phyloP scores from a whole-genome alignment of 2,888 invertebrate genomes.

The Drosophila quinaria region DNA sequence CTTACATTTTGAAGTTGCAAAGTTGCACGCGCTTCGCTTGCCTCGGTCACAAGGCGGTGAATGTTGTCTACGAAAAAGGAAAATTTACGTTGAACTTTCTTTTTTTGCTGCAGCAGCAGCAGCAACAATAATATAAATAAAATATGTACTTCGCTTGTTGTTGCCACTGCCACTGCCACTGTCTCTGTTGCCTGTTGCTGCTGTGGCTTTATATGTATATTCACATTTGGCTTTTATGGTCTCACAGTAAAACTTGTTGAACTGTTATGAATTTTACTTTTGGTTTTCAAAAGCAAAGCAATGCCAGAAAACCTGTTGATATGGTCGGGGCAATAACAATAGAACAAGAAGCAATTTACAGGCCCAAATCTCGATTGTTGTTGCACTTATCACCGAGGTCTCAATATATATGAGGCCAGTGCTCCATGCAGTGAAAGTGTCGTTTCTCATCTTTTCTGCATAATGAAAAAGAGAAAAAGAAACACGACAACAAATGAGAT shows the following conservation, averaged over 20 bases:
- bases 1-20: conserved; percentile 75
- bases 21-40: conserved; percentile 65
- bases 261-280: conserved; percentile 74
- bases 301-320: conserved; percentile 62
- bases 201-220: conserved; percentile 42
- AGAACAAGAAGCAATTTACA: conserved; percentile 59
- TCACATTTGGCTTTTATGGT: conserved; percentile 63
- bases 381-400: conserved; percentile 38
- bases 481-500: conserved; percentile 25
- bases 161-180: conserved; percentile 16
- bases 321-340: conserved; percentile 50
- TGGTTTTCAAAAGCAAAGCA: conserved; percentile 60
- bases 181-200: conserved; percentile 18
- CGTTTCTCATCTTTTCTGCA: conserved; percentile 70
- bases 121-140: conserved; percentile 72
- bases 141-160: conserved; percentile 60
- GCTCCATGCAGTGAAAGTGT: conserved; percentile 72
- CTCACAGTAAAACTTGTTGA: conserved; percentile 60
- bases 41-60: conserved; percentile 68
- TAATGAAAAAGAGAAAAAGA: conserved; percentile 26
- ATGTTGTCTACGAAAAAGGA: conserved; percentile 76
- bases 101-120: conserved; percentile 65
- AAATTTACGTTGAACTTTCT: conserved; percentile 78
- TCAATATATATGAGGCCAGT: conserved; percentile 28
- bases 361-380: conserved; percentile 19